Conservation (phyloP, 2,113 vertebrate species). For the Tachycineta bicolor region DNA sequence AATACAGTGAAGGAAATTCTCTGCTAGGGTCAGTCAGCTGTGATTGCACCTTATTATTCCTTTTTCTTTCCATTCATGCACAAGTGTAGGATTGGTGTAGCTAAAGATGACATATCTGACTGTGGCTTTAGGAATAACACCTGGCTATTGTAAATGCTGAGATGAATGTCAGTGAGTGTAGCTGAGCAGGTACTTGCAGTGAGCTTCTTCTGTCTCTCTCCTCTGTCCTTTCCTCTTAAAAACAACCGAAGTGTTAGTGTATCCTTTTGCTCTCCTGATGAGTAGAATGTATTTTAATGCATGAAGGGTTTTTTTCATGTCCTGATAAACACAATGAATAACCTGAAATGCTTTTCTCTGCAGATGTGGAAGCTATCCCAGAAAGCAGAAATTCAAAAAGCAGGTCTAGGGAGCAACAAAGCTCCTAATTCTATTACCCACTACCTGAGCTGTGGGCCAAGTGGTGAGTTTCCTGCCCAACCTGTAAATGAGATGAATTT, state of each 20-base stretch:
- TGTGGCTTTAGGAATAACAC: neutral
- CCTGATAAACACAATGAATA: conserved; percentile 78
- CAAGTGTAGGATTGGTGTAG: neutral
- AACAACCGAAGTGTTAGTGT: neutral
- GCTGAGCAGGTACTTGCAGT: neutral
- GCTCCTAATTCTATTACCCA: conserved; percentile 88
- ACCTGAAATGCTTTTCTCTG: conserved; percentile 93
- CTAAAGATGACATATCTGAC: neutral
- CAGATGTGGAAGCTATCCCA: conserved; percentile 95
- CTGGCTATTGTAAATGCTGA: neutral
- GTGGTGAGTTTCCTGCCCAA: conserved; percentile 91
- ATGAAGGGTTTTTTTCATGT: conserved; percentile 35
- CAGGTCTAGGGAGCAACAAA: conserved; percentile 95
- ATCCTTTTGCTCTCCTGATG: conserved; percentile 24
- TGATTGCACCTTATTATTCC: neutral
- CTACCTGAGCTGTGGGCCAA: conserved; percentile 87
- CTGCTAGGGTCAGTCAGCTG: neutral
- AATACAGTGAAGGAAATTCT: neutral
- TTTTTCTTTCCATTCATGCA: neutral
- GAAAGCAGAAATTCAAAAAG: conserved; percentile 97
- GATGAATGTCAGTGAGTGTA: neutral
- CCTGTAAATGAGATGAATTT: conserved; percentile 77
- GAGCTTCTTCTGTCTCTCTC: conserved; percentile 16
- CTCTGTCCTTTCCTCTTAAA: conserved; percentile 11
- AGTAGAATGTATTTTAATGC: conserved; percentile 54